These are phyloP conservation scores for Lathronympha strigana DNA, from an alignment of 2,888 invertebrate genomes.

Conservation along the genomic window DNA sequence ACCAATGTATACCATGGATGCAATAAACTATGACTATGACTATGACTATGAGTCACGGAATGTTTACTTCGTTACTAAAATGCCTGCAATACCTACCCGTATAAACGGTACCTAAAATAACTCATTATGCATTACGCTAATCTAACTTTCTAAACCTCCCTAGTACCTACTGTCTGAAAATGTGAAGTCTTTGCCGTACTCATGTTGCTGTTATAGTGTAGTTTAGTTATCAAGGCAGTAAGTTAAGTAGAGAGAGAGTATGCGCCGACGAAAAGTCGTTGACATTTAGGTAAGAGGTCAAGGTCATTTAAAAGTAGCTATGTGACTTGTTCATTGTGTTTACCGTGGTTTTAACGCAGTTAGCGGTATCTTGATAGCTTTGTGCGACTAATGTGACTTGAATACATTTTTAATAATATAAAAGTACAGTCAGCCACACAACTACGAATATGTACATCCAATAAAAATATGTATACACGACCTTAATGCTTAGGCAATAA, in stretches of 20 bases:
- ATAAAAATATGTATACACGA: too few species aligned
- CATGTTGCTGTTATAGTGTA: neutral
- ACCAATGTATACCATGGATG: too few species aligned
- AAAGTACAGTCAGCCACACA: too few species aligned
- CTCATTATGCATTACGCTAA: neutral
- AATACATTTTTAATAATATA: too few species aligned
- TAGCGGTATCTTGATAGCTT: too few species aligned
- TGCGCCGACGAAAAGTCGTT: conserved; percentile 4
- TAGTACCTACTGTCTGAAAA: neutral
- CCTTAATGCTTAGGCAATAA: too few species aligned
- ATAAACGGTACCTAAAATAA: neutral
- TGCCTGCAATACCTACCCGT: neutral
- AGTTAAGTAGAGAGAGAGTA: neutral
- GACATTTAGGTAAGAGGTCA: conserved; percentile 15
- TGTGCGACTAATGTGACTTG: too few species aligned
- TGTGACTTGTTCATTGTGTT: neutral
- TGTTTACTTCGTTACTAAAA: too few species aligned
- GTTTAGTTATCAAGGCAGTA: too few species aligned
- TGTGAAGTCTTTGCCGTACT: neutral
- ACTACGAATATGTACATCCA: too few species aligned
- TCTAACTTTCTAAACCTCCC: neutral
- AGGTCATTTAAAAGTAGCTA: conserved; percentile 2
- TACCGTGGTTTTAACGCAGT: neutral
- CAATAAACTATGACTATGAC: too few species aligned
- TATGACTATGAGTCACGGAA: too few species aligned